Conservation (phyloP, 2,888 invertebrate species). For the Eubasilissa splendida region DNA sequence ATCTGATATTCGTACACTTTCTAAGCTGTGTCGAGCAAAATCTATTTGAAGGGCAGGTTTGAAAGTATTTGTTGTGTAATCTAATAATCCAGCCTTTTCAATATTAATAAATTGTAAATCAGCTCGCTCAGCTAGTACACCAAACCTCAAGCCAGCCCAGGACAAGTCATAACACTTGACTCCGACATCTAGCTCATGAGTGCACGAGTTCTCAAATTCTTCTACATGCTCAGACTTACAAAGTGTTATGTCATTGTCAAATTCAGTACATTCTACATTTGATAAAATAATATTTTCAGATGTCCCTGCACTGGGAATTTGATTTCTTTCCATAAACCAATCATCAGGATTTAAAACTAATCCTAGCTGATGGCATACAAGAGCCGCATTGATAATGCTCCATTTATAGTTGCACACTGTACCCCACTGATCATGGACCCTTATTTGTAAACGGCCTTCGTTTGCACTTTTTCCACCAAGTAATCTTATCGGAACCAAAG, state of each 20-base stretch:
- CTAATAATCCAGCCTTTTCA: constrained; percentile 93
- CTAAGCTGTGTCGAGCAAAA: constrained; percentile 86
- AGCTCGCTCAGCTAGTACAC: constrained; percentile 89
- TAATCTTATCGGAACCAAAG: constrained; percentile 82
- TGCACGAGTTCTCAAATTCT: constrained; percentile 91
- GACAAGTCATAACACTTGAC: constrained; percentile 91
- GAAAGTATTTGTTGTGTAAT: constrained; percentile 90
- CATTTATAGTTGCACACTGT: constrained; percentile 98
- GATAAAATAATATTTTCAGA: constrained; percentile 85
- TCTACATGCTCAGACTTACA: constrained; percentile 85
- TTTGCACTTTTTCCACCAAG: constrained; percentile 85
- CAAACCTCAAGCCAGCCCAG: constrained; percentile 95
- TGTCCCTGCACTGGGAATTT: constrained; percentile 85
- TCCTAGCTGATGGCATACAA: constrained; percentile 96
- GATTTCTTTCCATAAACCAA: constrained; percentile 88
- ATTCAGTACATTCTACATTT: constrained; percentile 92
- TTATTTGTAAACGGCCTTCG: constrained; percentile 91
- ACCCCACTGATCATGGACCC: constrained; percentile 92
- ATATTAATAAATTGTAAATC: constrained; percentile 91
- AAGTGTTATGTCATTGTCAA: constrained; percentile 90
- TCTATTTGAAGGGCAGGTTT: constrained; percentile 93
- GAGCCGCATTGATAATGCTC: constrained; percentile 91
- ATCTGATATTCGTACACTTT: constrained; percentile 85
- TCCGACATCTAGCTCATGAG: constrained; percentile 90
- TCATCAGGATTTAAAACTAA: constrained; percentile 92